These are phyloP conservation scores for chimpanzee (Pan troglodytes) DNA, from an alignment of 2,113 vertebrate genomes.

Conservation along the genomic window NHGRI_mPanTro3-v2.1_pri NC_072411.2:53996001-53996500, in stretches of 20 bases:
- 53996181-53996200: background rate
- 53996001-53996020: background rate
- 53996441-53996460: background rate
- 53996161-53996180: background rate
- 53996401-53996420: conserved; percentile 7
- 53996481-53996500: background rate
- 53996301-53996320: background rate
- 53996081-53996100: background rate
- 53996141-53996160: background rate
- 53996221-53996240: background rate
- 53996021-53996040: background rate
- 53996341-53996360: background rate
- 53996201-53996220: background rate
- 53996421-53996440: background rate
- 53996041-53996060: background rate
- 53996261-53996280: background rate
- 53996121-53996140: conserved; percentile 41
- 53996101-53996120: background rate
- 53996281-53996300: background rate
- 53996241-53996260: background rate
- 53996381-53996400: conserved; percentile 6
- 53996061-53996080: background rate
- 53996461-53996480: background rate
- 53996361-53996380: conserved; percentile 43
- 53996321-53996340: background rate